Base-by-base conservation (phyloP, 2,888 invertebrate species). In the Corbicula japonica region DNA sequence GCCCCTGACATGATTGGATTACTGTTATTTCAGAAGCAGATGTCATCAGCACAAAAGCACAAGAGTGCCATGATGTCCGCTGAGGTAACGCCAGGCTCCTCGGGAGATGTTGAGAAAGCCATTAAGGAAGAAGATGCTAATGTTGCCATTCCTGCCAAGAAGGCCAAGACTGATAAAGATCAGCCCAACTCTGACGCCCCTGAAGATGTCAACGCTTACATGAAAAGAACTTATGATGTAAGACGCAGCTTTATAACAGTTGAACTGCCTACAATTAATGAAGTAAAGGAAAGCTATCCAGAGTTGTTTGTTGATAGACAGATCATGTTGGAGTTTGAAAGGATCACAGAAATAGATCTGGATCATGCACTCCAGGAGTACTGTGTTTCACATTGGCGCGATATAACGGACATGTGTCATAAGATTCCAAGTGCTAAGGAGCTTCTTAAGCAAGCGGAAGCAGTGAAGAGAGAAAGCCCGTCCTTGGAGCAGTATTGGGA, bases 401-500 rank as follows among this genome's bases (percentile, higher is more conserved):
- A 86, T 26, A 89, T 91, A 18, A 87, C 89, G 38, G 87, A 87
- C 35, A 85, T 87, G 69, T 89, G 90, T 6, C 80, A 86, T 32
- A 84, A 84, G 35, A 87, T 86, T 48, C 76, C 87, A 0, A 90
- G 89, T 38, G 86, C 91, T 1, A 86, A 83, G n/a, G 80, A 84
- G 23, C 84, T 91, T 21, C 77, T 91, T 63, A 86, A 86, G 46
- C 87, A 89, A 41, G 89, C 90, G 21, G 90, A 90, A n/a, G 76
- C 82, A 15, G 88, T 89, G 21, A 90, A 90, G 63, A 88, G 89
- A 63, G 90, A 91, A 56, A 90, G 89, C 58, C 86, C 86, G 18
- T 87, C 90, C 1, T 63, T 91, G 48, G 86, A 86, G 76, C 91
- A 90, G 79, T 91, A 91, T 76, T 91, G 91, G 91, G 91, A 91